Percentiles rank a stretch among this genome's conserved stretches.
phyloP scores from a whole-genome alignment of 1,140 invertebrate genomes.

The Eciton burchellii region DNA sequence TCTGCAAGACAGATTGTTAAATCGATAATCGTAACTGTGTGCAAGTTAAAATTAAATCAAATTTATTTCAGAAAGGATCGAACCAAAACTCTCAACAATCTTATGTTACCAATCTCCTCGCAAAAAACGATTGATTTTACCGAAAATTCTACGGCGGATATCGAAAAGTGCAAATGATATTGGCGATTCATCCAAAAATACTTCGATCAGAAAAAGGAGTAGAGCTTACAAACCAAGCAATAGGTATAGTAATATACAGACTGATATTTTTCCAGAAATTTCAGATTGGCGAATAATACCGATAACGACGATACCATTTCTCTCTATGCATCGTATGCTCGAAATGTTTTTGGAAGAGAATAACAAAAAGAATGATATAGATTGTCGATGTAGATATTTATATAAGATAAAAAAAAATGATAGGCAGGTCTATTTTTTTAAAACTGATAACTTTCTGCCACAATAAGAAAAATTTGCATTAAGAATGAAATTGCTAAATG shows the following conservation, averaged over 20 bases:
- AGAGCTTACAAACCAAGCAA: slow-evolving; percentile 77
- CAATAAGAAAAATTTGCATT: not conserved
- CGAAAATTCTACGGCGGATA: not conserved
- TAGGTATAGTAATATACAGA: slow-evolving; percentile 72
- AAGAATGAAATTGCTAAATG: slow-evolving; percentile 1
- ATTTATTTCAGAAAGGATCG: slow-evolving; percentile 70
- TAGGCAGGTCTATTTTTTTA: not conserved
- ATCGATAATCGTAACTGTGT: not conserved
- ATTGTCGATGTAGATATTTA: not conserved
- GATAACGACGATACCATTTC: not conserved
- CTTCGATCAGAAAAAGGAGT: slow-evolving; percentile 64
- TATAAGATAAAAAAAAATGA: not conserved
- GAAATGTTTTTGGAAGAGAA: slow-evolving; percentile 1
- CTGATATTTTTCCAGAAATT: slow-evolving; percentile 7
- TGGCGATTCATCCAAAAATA: slow-evolving; percentile 36
- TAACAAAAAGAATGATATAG: not conserved
- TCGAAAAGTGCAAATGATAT: slow-evolving; percentile 30
- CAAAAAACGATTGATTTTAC: slow-evolving; percentile 39
- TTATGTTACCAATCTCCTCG: slow-evolving; percentile 72
- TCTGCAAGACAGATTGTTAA: not conserved
- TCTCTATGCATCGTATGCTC: slow-evolving; percentile 19
- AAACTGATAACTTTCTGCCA: not conserved
- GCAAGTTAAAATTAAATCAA: slow-evolving; percentile 8
- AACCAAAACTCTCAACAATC: slow-evolving; percentile 76
- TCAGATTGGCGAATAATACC: slow-evolving; percentile 34